phyloP scores from a whole-genome alignment of 1,140 invertebrate genomes.

The Achroia grisella region DNA sequence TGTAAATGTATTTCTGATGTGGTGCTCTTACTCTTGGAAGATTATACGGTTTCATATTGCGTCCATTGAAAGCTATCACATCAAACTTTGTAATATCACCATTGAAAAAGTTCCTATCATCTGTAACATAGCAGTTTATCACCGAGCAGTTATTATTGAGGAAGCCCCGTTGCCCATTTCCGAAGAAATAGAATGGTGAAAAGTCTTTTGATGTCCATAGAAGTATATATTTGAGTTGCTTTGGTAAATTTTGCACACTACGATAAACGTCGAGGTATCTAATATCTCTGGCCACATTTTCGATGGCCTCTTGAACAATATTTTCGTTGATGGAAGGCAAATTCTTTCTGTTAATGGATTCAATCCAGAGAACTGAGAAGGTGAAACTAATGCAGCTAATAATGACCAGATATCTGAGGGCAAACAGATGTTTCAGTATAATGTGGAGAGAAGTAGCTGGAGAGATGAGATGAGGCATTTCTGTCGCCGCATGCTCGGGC shows the following conservation, averaged over 20 bases:
- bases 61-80: conserved; percentile 63
- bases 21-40: conserved; percentile 46
- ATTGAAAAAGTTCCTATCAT: conserved; percentile 36
- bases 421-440: background rate
- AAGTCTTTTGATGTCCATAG: conserved; percentile 38
- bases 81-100: conserved; percentile 54
- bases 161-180: conserved; percentile 39
- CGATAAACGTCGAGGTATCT: conserved; percentile 43
- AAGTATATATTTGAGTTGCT: conserved; percentile 39
- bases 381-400: conserved; percentile 23
- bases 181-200: conserved; percentile 37
- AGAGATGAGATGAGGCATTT: too few relatives aligned
- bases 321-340: conserved; percentile 11
- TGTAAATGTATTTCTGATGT: conserved; percentile 70
- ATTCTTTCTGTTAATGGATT: conserved; percentile 1
- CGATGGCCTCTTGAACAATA: conserved; percentile 32
- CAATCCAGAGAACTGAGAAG: conserved; percentile 33
- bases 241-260: conserved; percentile 28
- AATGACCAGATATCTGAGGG: background rate
- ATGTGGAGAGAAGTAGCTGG: too few relatives aligned
- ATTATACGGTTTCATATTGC: conserved; percentile 27
- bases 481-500: too few relatives aligned
- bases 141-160: conserved; percentile 42
- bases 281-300: conserved; percentile 40
- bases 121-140: conserved; percentile 53